A percentile compares a stretch with the other conserved stretches of the same genome.
Evolutionary conservation across 92 coral and sea anemone species (phyloP).

Genomic region (Metridium senile): DNA sequence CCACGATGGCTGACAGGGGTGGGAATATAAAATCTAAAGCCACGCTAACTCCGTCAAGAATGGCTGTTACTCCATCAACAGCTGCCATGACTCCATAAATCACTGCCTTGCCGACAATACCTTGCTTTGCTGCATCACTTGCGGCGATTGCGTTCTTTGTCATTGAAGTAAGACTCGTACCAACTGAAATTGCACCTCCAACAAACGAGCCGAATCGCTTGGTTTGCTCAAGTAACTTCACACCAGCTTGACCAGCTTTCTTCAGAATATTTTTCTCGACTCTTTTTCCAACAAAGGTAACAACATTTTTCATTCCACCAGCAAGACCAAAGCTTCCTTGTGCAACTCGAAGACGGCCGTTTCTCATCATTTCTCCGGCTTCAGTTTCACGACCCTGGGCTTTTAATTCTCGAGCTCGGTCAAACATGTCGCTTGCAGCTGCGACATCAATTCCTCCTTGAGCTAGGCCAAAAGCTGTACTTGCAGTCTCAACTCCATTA

Average conservation of each 20-base stretch:
- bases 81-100: slow-evolving; percentile 30
- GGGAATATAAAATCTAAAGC: slow-evolving; percentile 25
- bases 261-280: neutral
- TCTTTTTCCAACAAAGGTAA: slow-evolving; percentile 22
- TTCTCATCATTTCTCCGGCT: slow-evolving; percentile 19
- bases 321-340: slow-evolving; percentile 43
- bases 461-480: neutral
- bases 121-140: slow-evolving; percentile 22
- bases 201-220: slow-evolving; percentile 20
- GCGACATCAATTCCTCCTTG: slow-evolving; percentile 7
- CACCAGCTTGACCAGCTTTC: neutral
- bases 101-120: slow-evolving; percentile 14
- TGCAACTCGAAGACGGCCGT: slow-evolving; percentile 27
- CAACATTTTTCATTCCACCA: slow-evolving; percentile 20
- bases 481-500: slow-evolving; percentile 19
- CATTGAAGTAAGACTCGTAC: slow-evolving; percentile 20
- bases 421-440: slow-evolving; percentile 30
- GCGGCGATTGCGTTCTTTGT: slow-evolving; percentile 36
- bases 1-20: slow-evolving; percentile 20
- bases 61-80: slow-evolving; percentile 24
- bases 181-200: slow-evolving; percentile 35
- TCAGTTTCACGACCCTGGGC: neutral
- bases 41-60: slow-evolving; percentile 28
- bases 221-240: neutral
- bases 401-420: slow-evolving; percentile 19